A percentile compares a stretch with the other conserved stretches of the same genome.
Conservation (phyloP, 1,140 invertebrate species). For the Philopotamus ludificatus region DNA sequence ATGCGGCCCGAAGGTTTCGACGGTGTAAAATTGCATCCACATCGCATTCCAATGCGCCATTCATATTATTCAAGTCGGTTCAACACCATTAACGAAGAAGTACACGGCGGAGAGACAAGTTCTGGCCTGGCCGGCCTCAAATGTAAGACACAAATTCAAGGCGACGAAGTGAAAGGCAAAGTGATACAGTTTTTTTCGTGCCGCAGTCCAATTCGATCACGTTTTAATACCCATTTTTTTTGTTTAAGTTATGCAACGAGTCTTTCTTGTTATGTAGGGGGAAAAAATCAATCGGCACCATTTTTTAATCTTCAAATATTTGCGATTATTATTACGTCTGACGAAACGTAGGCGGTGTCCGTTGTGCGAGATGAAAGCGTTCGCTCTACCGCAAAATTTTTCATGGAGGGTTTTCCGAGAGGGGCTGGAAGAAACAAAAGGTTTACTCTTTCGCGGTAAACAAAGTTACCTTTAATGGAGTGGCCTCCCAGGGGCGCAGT, state of each 20-base stretch:
- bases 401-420: neutral
- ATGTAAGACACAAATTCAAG: constrained; percentile 7
- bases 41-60: neutral
- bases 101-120: constrained; percentile 7
- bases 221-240: neutral
- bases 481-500: neutral
- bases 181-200: constrained; percentile 6
- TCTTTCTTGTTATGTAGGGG: no score
- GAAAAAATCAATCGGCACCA: no score
- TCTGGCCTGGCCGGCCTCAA: constrained; percentile 9
- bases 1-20: no score
- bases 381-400: neutral
- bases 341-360: no score
- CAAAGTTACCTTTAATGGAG: constrained; percentile 27
- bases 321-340: no score
- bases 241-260: neutral
- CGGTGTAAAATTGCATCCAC: no score
- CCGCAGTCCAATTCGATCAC: neutral
- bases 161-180: constrained; percentile 19
- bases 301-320: no score
- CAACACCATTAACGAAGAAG: neutral
- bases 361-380: no score
- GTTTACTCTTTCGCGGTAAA: constrained; percentile 22
- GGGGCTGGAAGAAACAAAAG: constrained; percentile 11
- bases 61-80: neutral